Conservation (phyloP, 37 sponge, comb jelly and placozoan genomes). For the Diacarnus erythraeanus region DNA sequence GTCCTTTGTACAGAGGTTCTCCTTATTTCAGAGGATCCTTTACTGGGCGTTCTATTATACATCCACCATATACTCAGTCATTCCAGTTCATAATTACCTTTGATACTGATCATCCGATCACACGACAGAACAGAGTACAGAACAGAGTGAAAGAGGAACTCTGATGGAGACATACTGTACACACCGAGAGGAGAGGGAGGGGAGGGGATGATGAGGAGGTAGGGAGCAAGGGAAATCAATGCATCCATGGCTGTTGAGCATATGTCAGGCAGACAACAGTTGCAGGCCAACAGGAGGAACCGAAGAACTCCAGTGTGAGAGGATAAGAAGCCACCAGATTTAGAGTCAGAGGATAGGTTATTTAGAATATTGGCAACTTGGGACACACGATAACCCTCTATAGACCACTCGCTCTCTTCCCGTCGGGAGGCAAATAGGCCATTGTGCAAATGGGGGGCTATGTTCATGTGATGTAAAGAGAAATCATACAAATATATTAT, state of each 20-base stretch:
- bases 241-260: conserved; percentile 19
- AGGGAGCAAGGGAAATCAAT: conserved; percentile 30
- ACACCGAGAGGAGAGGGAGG: neutral
- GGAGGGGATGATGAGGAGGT: neutral
- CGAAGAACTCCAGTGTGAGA: neutral
- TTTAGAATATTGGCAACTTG: conserved; percentile 54
- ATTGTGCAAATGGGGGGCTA: conserved; percentile 1
- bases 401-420: neutral
- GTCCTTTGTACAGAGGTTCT: no score
- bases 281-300: conserved; percentile 32
- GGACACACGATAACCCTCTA: conserved; percentile 35
- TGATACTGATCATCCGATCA: conserved; percentile 12
- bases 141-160: conserved; percentile 17
- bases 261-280: conserved; percentile 16
- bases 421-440: conserved; percentile 9
- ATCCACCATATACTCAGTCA: neutral
- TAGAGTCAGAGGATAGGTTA: conserved; percentile 35
- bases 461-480: neutral
- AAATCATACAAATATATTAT: no score
- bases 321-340: neutral
- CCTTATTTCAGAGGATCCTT: no score
- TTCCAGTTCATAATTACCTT: conserved; percentile 16
- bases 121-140: conserved; percentile 30
- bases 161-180: neutral
- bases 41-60: no score